Evolutionary conservation across 2,797 vertebrate genomes (phyloP).

Genomic region (Coendou prehensilis): DNA sequence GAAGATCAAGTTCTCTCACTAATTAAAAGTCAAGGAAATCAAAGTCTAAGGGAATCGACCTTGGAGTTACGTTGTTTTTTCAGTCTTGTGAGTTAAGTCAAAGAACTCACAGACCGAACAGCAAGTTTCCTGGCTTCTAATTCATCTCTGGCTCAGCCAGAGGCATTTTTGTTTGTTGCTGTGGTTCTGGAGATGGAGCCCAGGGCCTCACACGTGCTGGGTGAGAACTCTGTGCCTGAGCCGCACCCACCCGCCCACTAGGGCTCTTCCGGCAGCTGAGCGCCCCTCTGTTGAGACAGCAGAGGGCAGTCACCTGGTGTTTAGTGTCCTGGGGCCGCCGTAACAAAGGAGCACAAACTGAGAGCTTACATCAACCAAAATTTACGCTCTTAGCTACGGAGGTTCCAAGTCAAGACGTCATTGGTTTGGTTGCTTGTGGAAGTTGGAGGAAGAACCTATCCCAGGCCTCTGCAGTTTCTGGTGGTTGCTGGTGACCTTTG

Average conservation of each 20-base stretch:
- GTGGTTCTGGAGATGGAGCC: not conserved
- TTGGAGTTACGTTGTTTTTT: not conserved
- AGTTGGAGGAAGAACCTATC: not conserved
- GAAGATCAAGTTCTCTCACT: not conserved
- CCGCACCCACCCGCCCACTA: not conserved
- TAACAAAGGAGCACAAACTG: accelerated
- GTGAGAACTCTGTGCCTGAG: too few species aligned
- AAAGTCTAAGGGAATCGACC: not conserved
- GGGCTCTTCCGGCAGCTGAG: not conserved
- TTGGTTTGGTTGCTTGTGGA: not conserved
- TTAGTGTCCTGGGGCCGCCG: accelerated
- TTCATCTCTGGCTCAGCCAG: not conserved
- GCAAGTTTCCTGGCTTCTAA: not conserved
- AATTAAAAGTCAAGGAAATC: slow-evolving; percentile 60
- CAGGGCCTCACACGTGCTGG: not conserved
- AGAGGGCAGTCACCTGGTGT: too few species aligned
- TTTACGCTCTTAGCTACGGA: not conserved
- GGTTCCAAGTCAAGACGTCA: not conserved
- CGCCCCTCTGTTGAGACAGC: not conserved
- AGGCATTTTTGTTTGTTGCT: not conserved
- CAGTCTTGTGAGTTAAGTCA: slow-evolving; percentile 37
- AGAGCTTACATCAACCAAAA: not conserved
- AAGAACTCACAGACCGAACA: slow-evolving; percentile 17
- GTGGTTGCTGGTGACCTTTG: not conserved
- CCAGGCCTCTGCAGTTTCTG: not conserved